A percentile compares a stretch with the other conserved stretches of the same genome.
phyloP scores from a whole-genome alignment of 2,113 vertebrate genomes.

The Mastomys natalensis region DNA sequence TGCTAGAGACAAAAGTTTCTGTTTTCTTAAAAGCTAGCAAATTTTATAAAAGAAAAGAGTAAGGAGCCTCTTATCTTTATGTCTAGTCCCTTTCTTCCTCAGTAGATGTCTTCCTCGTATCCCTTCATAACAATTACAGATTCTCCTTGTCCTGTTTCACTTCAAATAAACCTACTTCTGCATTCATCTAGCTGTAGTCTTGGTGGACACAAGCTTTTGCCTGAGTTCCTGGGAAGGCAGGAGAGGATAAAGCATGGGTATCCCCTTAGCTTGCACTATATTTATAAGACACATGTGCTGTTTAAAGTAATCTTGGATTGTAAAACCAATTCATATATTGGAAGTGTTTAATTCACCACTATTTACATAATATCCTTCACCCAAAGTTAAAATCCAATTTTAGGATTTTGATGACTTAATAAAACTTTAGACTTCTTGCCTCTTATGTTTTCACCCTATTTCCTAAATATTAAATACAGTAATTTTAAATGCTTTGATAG shows the following conservation, averaged over 20 bases:
- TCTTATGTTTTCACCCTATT: conserved; percentile 20
- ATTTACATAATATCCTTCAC: background rate
- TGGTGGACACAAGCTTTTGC: background rate
- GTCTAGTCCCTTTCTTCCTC: background rate
- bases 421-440: conserved; percentile 17
- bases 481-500: background rate
- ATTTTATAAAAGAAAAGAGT: background rate
- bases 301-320: background rate
- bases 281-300: background rate
- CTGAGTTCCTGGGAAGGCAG: background rate
- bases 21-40: conserved; percentile 19
- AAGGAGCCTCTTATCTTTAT: background rate
- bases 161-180: background rate
- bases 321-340: background rate
- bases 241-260: background rate
- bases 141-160: background rate
- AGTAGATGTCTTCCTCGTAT: background rate
- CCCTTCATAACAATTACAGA: background rate
- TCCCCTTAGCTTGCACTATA: background rate
- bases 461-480: conserved; percentile 17
- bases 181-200: background rate
- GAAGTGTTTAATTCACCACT: background rate
- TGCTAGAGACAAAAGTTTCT: background rate
- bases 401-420: background rate
- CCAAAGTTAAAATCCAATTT: conserved; percentile 47